These are phyloP conservation scores for Odiellus spinosus DNA, from an alignment of 2,888 invertebrate species.

Conservation along the genomic window DNA sequence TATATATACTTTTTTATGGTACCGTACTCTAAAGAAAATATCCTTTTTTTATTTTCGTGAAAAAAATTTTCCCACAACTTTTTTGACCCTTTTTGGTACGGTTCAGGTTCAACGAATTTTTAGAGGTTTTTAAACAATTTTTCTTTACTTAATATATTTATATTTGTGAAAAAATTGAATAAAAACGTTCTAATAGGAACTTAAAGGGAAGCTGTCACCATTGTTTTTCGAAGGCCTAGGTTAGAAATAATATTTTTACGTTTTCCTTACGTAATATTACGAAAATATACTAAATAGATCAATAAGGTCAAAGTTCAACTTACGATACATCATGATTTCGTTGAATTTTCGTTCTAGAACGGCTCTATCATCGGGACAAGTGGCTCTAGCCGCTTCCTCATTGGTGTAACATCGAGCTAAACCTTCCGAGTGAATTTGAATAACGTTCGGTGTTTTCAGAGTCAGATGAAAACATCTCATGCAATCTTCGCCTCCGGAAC, in stretches of 20 bases:
- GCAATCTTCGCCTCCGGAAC: constrained; percentile 41
- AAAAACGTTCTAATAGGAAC: no score
- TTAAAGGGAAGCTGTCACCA: no score
- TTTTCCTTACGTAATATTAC: no score
- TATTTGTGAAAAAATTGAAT: no score
- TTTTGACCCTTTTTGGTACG: no score
- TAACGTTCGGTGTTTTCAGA: constrained; percentile 42
- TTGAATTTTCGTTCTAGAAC: constrained; percentile 24
- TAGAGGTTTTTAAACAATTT: not conserved
- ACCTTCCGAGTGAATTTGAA: constrained; percentile 41
- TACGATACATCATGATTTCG: constrained; percentile 44
- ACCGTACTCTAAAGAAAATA: no score
- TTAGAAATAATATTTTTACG: no score
- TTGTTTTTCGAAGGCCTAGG: no score
- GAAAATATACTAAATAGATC: no score
- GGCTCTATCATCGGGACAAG: constrained; percentile 38
- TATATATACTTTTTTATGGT: no score
- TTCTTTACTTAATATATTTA: no score
- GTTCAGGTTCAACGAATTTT: not conserved
- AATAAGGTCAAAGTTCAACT: constrained; percentile 25
- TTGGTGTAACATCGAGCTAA: constrained; percentile 44
- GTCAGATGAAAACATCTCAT: constrained; percentile 44
- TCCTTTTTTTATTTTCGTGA: not conserved
- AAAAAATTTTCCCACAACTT: no score
- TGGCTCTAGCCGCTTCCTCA: constrained; percentile 41